Evolutionary conservation across 2,113 vertebrate genomes (phyloP).

Genomic region (Crocuta crocuta): DNA sequence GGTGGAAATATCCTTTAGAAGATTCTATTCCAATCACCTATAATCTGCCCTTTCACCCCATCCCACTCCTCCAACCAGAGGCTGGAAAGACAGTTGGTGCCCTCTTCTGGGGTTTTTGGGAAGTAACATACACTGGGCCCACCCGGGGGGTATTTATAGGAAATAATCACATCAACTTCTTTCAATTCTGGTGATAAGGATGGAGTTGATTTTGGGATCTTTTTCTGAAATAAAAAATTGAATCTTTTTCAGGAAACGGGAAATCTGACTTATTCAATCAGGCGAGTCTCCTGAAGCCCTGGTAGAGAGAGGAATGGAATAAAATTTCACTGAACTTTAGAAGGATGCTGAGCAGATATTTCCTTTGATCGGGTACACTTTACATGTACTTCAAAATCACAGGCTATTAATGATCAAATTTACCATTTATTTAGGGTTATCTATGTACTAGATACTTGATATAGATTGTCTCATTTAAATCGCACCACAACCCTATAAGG

Average conservation of each 20-base stretch:
- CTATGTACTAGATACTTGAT: neutral
- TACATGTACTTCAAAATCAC: conserved; percentile 30
- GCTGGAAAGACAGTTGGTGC: conserved; percentile 48
- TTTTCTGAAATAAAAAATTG: neutral
- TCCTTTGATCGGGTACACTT: neutral
- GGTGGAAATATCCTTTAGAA: neutral
- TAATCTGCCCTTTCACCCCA: neutral
- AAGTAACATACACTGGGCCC: neutral
- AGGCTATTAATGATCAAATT: neutral
- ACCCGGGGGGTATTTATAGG: neutral
- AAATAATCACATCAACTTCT: conserved; percentile 40
- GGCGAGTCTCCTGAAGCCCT: neutral
- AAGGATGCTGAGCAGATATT: conserved; percentile 23
- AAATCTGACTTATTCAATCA: conserved; percentile 21
- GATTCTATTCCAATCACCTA: neutral
- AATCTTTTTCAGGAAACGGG: conserved; percentile 32
- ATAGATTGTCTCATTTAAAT: conserved; percentile 35
- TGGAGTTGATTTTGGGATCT: neutral
- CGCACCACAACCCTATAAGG: neutral
- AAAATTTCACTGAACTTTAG: conserved; percentile 5
- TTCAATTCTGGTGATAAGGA: conserved; percentile 41
- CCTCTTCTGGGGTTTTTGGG: conserved; percentile 34
- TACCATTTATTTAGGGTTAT: conserved; percentile 1
- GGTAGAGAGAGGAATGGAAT: conserved; percentile 8
- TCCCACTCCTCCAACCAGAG: neutral